Evolutionary conservation across 1,140 invertebrate species (phyloP).

Genomic region (Apis laboriosa): DNA sequence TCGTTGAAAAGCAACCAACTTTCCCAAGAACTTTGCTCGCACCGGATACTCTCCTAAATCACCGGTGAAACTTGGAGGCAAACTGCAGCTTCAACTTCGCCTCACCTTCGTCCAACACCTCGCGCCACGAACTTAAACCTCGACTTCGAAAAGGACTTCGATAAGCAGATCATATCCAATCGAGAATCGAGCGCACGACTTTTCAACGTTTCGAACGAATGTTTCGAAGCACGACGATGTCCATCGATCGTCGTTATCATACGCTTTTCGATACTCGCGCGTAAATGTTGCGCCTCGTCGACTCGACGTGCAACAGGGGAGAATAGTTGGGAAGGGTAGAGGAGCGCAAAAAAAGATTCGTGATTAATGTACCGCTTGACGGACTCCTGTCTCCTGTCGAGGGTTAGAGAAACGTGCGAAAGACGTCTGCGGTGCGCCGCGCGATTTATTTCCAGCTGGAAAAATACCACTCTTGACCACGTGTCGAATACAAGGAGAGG

Average conservation of each 20-base stretch:
- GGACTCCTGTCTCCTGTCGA: slow-evolving; percentile 43
- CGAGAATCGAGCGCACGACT: neutral
- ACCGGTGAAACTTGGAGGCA: neutral
- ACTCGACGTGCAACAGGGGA: neutral
- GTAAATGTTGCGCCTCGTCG: slow-evolving; percentile 13
- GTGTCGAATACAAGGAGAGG: slow-evolving; percentile 47
- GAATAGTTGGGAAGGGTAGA: slow-evolving; percentile 18
- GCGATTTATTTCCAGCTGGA: slow-evolving; percentile 59
- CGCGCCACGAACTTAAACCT: neutral
- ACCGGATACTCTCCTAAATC: neutral
- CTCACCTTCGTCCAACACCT: neutral
- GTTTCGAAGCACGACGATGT: neutral
- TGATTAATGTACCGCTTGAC: slow-evolving; percentile 62
- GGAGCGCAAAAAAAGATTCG: slow-evolving; percentile 36
- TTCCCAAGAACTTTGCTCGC: neutral
- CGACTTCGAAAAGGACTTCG: neutral
- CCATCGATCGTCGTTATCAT: neutral
- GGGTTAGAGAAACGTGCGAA: slow-evolving; percentile 45
- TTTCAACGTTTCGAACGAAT: neutral
- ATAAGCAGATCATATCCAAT: slow-evolving; percentile 5
- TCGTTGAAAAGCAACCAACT: neutral
- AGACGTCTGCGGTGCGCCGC: slow-evolving; percentile 43
- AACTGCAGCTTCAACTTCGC: neutral
- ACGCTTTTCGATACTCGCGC: neutral
- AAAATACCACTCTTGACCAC: slow-evolving; percentile 58